Evolutionary conservation across 2,113 vertebrate species (phyloP).

Genomic region (Melanerpes aurifrons): DNA sequence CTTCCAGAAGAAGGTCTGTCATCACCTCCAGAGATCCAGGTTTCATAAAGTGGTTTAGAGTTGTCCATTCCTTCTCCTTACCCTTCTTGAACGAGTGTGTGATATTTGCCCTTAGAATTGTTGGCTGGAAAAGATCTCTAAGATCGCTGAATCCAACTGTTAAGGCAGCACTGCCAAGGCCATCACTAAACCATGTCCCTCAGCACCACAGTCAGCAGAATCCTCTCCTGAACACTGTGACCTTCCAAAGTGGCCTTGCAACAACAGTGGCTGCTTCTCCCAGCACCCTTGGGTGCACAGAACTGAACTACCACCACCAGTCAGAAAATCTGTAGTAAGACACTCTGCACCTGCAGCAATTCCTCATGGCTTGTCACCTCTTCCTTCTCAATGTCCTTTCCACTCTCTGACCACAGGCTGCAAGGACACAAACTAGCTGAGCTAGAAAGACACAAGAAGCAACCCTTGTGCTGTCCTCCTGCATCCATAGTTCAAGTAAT

Average conservation of each 20-base stretch:
- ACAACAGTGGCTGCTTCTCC: neutral
- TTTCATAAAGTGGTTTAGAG: neutral
- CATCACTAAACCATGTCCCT: neutral
- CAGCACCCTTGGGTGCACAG: neutral
- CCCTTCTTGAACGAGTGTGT: fast-evolving
- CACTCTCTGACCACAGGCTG: neutral
- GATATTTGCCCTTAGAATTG: neutral
- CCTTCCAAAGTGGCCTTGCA: neutral
- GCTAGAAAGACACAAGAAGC: neutral
- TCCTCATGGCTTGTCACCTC: neutral
- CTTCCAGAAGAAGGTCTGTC: neutral
- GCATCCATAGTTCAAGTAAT: fast-evolving
- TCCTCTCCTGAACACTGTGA: neutral
- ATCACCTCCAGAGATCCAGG: neutral
- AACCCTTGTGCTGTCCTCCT: neutral
- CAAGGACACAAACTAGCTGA: neutral
- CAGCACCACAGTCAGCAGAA: neutral
- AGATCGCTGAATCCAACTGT: neutral
- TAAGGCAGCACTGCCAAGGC: neutral
- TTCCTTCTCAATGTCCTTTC: neutral
- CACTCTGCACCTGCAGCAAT: neutral
- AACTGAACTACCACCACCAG: neutral
- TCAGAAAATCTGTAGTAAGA: neutral
- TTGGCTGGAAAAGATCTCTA: neutral
- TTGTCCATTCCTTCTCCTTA: neutral